Evolutionary conservation across 2,888 invertebrate genomes (phyloP).

Genomic region (Pollenia griseotomentosa): DNA sequence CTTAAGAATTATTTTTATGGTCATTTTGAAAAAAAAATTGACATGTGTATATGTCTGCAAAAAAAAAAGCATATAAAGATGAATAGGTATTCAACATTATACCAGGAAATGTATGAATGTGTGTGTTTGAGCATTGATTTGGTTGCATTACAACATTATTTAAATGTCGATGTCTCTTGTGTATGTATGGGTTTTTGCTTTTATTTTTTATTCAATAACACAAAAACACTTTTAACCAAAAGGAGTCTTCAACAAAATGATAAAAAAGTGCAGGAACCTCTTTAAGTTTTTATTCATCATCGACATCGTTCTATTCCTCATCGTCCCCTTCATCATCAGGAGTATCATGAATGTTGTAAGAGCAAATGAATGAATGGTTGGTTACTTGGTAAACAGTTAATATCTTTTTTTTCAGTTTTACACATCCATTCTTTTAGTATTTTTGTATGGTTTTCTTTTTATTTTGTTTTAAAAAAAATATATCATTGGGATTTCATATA

Average conservation of each 20-base stretch:
- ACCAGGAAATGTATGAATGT: neutral
- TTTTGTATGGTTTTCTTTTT: neutral
- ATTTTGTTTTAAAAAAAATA: constrained; percentile 11
- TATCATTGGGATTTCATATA: constrained; percentile 14
- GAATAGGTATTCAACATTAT: neutral
- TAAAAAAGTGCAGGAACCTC: constrained; percentile 18
- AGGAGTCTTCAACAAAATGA: neutral
- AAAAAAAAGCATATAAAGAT: constrained; percentile 16
- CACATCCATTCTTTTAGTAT: neutral
- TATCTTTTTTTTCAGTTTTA: constrained; percentile 39
- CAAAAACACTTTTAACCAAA: neutral
- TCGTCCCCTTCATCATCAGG: neutral
- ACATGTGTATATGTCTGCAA: neutral
- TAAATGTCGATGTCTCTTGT: constrained; percentile 2
- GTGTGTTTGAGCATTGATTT: neutral
- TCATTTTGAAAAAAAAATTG: constrained; percentile 28
- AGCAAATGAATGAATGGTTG: constrained; percentile 32
- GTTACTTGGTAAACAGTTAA: constrained; percentile 53
- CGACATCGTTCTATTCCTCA: neutral
- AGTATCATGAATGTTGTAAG: constrained; percentile 30
- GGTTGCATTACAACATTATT: constrained; percentile 25
- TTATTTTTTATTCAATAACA: constrained; percentile 24
- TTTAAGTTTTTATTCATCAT: constrained; percentile 47
- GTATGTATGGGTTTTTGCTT: constrained; percentile 8
- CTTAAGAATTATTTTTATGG: constrained; percentile 28